phyloP scores from a whole-genome alignment of 1,140 invertebrate genomes.

The Diuraphis noxia region DNA sequence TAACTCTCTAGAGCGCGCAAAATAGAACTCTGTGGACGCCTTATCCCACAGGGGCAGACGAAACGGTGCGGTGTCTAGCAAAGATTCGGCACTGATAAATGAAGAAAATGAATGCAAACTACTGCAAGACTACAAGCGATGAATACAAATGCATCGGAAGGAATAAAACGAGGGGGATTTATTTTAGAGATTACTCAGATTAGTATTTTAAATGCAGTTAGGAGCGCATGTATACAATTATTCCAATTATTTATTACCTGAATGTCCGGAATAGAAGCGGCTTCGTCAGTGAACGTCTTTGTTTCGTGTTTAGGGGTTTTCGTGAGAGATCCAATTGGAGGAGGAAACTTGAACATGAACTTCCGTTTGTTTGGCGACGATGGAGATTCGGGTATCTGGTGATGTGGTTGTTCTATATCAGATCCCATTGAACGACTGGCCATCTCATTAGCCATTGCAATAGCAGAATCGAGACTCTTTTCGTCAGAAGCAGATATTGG shows the following conservation, averaged over 20 bases:
- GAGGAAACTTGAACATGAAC: conserved; percentile 84
- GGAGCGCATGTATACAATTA: background rate
- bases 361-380: conserved; percentile 82
- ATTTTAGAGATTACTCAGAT: conserved; percentile 23
- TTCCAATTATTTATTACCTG: conserved; percentile 68
- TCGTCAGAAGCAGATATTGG: conserved; percentile 92
- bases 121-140: conserved; percentile 62
- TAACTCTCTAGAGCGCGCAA: conserved; percentile 72
- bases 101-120: conserved; percentile 64
- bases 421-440: conserved; percentile 78
- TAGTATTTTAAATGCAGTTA: conserved; percentile 16
- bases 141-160: conserved; percentile 35
- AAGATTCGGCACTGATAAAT: conserved; percentile 62
- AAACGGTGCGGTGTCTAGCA: conserved; percentile 59
- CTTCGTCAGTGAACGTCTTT: conserved; percentile 86
- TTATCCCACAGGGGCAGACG: conserved; percentile 73
- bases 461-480: conserved; percentile 89
- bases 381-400: conserved; percentile 68
- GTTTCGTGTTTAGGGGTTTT: conserved; percentile 70
- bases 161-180: background rate
- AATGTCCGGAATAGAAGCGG: conserved; percentile 84
- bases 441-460: conserved; percentile 90
- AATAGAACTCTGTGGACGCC: conserved; percentile 74
- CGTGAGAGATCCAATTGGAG: conserved; percentile 59
- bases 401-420: conserved; percentile 59